Evolutionary conservation across 2,113 vertebrate genomes (phyloP).

Genomic region (Tyrannus savana): DNA sequence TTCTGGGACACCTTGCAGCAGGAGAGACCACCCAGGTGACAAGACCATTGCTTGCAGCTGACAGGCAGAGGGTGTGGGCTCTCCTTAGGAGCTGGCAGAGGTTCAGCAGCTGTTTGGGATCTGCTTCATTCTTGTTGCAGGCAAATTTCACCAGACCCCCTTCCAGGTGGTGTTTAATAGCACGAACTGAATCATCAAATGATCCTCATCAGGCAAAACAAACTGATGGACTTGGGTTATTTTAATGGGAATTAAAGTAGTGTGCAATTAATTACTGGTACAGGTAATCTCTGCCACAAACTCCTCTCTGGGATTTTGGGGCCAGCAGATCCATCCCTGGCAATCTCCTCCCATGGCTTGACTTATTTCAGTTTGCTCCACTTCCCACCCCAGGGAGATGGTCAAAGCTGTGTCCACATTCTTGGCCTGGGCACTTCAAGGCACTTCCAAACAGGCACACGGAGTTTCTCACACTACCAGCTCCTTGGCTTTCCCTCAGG

Average conservation of each 20-base stretch:
- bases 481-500: neutral
- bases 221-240: neutral
- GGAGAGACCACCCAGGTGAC: neutral
- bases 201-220: neutral
- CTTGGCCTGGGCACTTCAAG: neutral
- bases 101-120: neutral
- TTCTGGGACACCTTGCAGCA: neutral
- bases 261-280: neutral
- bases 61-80: neutral
- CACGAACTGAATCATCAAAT: neutral
- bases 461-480: neutral
- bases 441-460: neutral
- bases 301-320: neutral
- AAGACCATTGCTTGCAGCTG: neutral
- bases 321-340: neutral
- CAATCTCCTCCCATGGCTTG: neutral
- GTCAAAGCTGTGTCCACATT: neutral
- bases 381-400: neutral
- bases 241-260: neutral
- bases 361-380: neutral
- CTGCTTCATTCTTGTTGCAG: neutral
- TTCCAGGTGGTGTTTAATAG: neutral
- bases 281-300: neutral
- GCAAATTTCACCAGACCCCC: neutral
- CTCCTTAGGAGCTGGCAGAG: neutral